Evolutionary conservation across 2,113 vertebrate species (phyloP).

Genomic region (Hiodon alosoides): DNA sequence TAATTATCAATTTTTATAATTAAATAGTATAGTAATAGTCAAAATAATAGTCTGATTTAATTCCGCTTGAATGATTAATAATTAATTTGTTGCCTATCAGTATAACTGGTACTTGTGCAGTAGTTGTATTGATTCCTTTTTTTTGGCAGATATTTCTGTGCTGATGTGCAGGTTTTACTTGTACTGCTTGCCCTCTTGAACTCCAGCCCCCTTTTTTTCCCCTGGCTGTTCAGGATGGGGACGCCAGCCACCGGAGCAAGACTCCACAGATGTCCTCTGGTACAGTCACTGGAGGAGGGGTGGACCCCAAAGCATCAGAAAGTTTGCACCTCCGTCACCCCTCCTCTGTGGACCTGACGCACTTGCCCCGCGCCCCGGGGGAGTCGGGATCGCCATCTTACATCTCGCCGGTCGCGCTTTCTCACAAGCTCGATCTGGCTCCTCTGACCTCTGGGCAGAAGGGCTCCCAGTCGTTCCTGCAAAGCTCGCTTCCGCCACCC

Average conservation of each 20-base stretch:
- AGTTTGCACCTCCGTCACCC: constrained; percentile 54
- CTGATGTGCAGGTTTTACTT: background rate
- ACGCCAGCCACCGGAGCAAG: constrained; percentile 63
- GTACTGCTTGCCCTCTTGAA: background rate
- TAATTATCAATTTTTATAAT: too few species aligned
- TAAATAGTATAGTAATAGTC: too few species aligned
- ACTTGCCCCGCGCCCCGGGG: constrained; percentile 52
- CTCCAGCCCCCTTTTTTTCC: constrained; percentile 11
- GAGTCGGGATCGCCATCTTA: constrained; percentile 64
- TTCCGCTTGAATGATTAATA: too few species aligned
- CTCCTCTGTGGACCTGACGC: constrained; percentile 52
- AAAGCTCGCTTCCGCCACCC: constrained; percentile 45
- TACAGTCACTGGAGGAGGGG: constrained; percentile 22
- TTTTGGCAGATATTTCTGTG: background rate
- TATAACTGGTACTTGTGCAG: too few species aligned
- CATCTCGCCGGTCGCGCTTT: constrained; percentile 61
- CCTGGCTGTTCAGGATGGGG: constrained; percentile 57
- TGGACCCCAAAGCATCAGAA: constrained; percentile 67
- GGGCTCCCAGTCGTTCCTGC: constrained; percentile 45
- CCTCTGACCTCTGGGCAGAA: constrained; percentile 48
- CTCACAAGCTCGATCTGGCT: constrained; percentile 66
- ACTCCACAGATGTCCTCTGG: constrained; percentile 56
- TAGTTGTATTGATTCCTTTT: background rate
- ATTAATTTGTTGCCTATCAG: too few species aligned
- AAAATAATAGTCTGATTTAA: too few species aligned